phyloP scores from a whole-genome alignment of 1,140 invertebrate genomes.

The Gerris buenoi region DNA sequence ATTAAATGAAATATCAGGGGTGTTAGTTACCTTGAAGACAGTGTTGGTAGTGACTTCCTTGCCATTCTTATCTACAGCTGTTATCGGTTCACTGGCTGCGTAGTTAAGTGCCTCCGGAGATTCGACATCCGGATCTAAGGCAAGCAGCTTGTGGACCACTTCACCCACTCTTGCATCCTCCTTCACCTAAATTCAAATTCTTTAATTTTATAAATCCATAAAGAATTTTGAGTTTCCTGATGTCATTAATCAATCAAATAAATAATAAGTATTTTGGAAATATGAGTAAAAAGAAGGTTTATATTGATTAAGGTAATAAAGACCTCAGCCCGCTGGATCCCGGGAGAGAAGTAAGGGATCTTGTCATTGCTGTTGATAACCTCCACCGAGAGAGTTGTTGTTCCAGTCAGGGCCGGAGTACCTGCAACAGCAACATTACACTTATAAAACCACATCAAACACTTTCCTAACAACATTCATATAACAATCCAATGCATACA shows the following conservation, averaged over 20 bases:
- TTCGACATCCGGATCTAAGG: constrained; percentile 65
- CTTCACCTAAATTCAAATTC: constrained; percentile 38
- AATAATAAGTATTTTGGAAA: no score
- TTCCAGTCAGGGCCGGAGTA: constrained; percentile 61
- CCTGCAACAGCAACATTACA: constrained; percentile 32
- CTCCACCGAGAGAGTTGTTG: constrained; percentile 56
- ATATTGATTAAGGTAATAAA: constrained; percentile 18
- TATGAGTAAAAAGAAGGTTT: no score
- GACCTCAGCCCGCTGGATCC: constrained; percentile 64
- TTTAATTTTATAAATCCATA: no score
- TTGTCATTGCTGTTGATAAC: constrained; percentile 81
- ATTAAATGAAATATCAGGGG: no score
- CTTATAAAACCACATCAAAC: no score
- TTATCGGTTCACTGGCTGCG: constrained; percentile 50
- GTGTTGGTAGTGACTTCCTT: constrained; percentile 42
- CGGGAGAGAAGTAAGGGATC: constrained; percentile 66
- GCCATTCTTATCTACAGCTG: constrained; percentile 67
- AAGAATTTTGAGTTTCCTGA: no score
- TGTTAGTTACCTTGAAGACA: constrained; percentile 30
- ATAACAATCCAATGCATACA: no score
- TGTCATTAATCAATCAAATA: no score
- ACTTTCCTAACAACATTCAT: no score
- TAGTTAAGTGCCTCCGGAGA: constrained; percentile 51
- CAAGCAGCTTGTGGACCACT: constrained; percentile 53
- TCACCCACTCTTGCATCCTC: constrained; percentile 60